Base-by-base conservation (phyloP, 1,140 invertebrate genomes). In the Drosophila nannoptera region DNA sequence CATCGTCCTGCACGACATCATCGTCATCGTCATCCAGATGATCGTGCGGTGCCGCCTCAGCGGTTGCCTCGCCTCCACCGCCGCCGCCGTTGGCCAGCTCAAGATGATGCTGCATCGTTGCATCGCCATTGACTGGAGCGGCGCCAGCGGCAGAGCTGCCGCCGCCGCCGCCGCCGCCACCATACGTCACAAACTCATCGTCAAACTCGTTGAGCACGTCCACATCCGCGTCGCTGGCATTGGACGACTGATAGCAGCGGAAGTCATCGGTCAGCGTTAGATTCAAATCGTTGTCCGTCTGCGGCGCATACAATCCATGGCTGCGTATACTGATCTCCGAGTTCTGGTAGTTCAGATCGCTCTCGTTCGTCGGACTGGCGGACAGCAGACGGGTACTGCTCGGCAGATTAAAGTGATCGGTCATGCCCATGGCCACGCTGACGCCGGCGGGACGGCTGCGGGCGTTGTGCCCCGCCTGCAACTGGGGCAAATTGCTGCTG, bases 261-360 rank as follows among this genome's bases (percentile, higher is more conserved):
- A 87, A 89, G 4, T 89, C 88, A 12, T 89, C 88, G 11, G 87
- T 89, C 6, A 89, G 31, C 1, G 88, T 88, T 4, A 89, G 46
- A 48, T 88, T 89, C 0, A 89, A 54, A 54, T 89, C 89, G 33
- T 89, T 89, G 36, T 90, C 89, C 16, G 91, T 90, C 33, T 92
- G 92, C 6, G 92, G 92, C 0, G 92, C 92, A 78, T 92, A 92
- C 31, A 92, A 65, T 0, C 91, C 92, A 63, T 92, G 92, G 67
- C 92, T 92, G 35, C 92, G 89, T 69, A 92, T 92, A 73, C 92
- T 92, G 0, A 92, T 91, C 90, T 92, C 92, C 1, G 92, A 92
- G 89, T 92, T 91, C 87, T 92, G 92, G 70, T 92, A 92, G 69
- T 92, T 92, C 5, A 92, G 91, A 81, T 92, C 92, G 77, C 92